These are phyloP conservation scores for Tautogolabrus adspersus DNA, from an alignment of 2,113 vertebrate genomes.

Conservation along the genomic window DNA sequence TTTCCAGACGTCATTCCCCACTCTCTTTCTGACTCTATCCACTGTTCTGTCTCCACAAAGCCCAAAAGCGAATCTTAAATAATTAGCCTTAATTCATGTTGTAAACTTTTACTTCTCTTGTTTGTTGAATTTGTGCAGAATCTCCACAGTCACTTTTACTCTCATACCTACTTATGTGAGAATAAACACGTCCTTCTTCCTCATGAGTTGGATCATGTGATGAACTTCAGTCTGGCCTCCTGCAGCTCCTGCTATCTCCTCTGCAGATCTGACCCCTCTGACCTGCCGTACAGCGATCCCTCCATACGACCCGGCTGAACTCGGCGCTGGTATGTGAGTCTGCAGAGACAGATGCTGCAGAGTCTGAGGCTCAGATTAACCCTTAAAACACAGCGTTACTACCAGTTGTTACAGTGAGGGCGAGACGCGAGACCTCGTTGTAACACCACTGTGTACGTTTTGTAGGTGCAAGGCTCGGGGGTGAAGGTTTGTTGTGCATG, in stretches of 20 bases:
- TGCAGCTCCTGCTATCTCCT: slow-evolving; percentile 3
- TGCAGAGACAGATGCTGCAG: not conserved
- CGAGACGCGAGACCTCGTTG: no score
- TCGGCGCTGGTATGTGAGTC: slow-evolving; percentile 11
- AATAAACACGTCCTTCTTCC: not conserved
- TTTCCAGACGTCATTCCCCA: no score
- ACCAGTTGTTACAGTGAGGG: not conserved
- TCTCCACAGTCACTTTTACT: not conserved
- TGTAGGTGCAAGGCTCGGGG: no score
- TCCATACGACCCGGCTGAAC: slow-evolving; percentile 15
- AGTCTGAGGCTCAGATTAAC: slow-evolving; percentile 1
- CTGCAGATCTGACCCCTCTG: slow-evolving; percentile 13
- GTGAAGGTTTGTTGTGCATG: no score
- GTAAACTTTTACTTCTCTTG: no score
- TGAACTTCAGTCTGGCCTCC: not conserved
- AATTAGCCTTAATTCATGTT: no score
- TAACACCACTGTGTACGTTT: no score
- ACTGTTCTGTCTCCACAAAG: no score
- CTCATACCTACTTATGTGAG: not conserved
- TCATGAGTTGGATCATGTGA: not conserved
- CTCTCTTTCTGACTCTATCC: no score
- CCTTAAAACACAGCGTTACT: not conserved
- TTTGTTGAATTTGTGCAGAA: not conserved
- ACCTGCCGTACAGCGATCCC: not conserved
- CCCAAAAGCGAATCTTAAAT: no score